Conservation (phyloP, 37 sponge, comb jelly and placozoan species). For the Aplysina aerophoba region DNA sequence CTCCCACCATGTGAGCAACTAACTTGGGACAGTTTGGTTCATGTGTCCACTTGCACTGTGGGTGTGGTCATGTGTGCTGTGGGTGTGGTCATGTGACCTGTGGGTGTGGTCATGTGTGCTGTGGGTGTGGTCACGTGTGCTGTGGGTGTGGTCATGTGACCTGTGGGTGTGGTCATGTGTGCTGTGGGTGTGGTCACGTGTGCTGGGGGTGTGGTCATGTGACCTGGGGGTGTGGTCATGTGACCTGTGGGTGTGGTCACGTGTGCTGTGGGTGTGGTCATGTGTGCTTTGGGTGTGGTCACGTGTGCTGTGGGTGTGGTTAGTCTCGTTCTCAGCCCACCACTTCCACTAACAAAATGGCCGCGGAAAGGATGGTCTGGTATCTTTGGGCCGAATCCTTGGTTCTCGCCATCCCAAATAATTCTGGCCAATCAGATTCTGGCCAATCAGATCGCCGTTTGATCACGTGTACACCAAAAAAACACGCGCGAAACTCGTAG, state of each 20-base stretch:
- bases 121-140: not conserved
- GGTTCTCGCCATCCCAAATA: too few species aligned
- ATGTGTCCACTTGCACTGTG: not conserved
- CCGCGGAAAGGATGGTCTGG: too few species aligned
- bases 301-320: not conserved
- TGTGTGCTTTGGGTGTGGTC: too few species aligned
- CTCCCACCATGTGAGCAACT: constrained; percentile 80
- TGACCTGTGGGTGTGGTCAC: not conserved
- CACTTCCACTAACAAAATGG: too few species aligned
- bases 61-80: not conserved
- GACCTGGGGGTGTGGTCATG: not conserved
- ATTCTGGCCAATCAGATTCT: too few species aligned
- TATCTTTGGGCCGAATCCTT: too few species aligned
- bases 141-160: not conserved
- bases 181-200: not conserved
- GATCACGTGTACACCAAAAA: too few species aligned
- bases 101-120: not conserved
- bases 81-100: not conserved
- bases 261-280: not conserved
- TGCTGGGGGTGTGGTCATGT: not conserved
- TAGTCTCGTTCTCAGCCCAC: too few species aligned
- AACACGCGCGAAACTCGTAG: too few species aligned
- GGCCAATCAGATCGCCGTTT: too few species aligned
- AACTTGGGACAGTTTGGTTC: not conserved
- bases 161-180: not conserved